Base-by-base conservation (phyloP, 23 tunicate species). In the Ascidia mentula region DNA sequence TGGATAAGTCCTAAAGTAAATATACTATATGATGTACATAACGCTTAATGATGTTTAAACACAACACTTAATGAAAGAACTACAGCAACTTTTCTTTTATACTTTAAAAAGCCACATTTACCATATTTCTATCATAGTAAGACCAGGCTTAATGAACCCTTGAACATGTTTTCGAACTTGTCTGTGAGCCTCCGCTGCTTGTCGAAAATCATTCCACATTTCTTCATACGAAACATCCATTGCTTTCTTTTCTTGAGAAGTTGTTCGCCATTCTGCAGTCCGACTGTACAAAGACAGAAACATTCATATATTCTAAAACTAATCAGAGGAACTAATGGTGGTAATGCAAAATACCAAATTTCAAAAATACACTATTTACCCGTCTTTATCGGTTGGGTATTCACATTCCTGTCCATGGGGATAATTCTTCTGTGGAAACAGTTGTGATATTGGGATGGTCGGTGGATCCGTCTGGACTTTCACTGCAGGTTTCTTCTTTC, bases 51-150 rank as follows among this genome's bases (percentile, higher is more conserved):
- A n/a, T n/a, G n/a, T n/a, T n/a, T n/a, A n/a, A n/a, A n/a, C n/a
- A n/a, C n/a, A n/a, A n/a, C n/a, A n/a, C n/a, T n/a, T n/a, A n/a
- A n/a, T n/a, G n/a, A n/a, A n/a, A n/a, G n/a, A n/a, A n/a, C n/a
- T n/a, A n/a, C n/a, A n/a, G n/a, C n/a, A n/a, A n/a, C n/a, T n/a
- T n/a, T n/a, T n/a, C n/a, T n/a, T n/a, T n/a, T n/a, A n/a, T n/a
- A n/a, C n/a, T n/a, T n/a, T n/a, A n/a, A n/a, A n/a, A 42, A 42
- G 15, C 12, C 53, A 15, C 15, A 82, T 94, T 77, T 59, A 96
- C 99, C 99, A 95, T 28, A 96, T 96, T 72, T 96, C 99, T 42
- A 96, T 91, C 99, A 96, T 96, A 6, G 96, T 72, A 78, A 91
- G 31, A 9, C 99, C 99, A 36, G 99, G 99, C 78, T 96, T 87